These are phyloP conservation scores for Liopterus haemorrhoidalis DNA, from an alignment of 2,888 invertebrate species.

Conservation along the genomic window DNA sequence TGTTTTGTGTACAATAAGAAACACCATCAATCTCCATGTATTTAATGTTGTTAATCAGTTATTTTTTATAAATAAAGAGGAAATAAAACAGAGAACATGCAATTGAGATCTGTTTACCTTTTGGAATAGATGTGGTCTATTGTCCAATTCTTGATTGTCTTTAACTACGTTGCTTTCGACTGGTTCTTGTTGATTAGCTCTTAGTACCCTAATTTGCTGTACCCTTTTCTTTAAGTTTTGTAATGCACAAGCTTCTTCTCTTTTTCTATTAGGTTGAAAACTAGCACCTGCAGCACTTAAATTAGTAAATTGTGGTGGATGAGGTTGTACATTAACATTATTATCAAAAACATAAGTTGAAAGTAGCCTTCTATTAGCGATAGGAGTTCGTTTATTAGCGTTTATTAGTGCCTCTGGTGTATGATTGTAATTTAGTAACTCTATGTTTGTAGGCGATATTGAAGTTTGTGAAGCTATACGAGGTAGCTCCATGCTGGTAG, in stretches of 20 bases:
- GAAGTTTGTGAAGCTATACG: slow-evolving; percentile 43
- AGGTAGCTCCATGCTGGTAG: slow-evolving; percentile 42
- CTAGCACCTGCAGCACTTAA: slow-evolving; percentile 14
- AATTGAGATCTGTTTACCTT: slow-evolving; percentile 48
- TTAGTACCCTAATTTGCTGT: slow-evolving; percentile 50
- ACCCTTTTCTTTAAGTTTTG: slow-evolving; percentile 66
- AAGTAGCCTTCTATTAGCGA: too few relatives aligned
- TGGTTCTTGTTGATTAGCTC: slow-evolving; percentile 46
- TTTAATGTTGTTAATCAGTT: slow-evolving; percentile 2
- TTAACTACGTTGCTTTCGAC: slow-evolving; percentile 41
- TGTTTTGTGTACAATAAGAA: neutral
- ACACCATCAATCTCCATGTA: neutral
- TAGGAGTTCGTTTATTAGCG: too few relatives aligned
- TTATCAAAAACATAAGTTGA: too few relatives aligned
- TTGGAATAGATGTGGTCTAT: slow-evolving; percentile 56
- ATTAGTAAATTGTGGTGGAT: slow-evolving; percentile 12
- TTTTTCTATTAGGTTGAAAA: slow-evolving; percentile 54
- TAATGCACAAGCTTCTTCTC: slow-evolving; percentile 65
- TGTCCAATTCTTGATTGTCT: slow-evolving; percentile 53
- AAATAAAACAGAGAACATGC: too few relatives aligned
- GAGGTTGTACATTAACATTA: too few relatives aligned
- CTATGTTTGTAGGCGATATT: slow-evolving; percentile 38
- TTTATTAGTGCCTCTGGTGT: slow-evolving; percentile 3
- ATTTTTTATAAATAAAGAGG: slow-evolving; percentile 2
- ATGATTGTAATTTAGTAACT: slow-evolving; percentile 18